phyloP scores from a whole-genome alignment of 2,113 vertebrate genomes.

The Gyps fulvus region DNA sequence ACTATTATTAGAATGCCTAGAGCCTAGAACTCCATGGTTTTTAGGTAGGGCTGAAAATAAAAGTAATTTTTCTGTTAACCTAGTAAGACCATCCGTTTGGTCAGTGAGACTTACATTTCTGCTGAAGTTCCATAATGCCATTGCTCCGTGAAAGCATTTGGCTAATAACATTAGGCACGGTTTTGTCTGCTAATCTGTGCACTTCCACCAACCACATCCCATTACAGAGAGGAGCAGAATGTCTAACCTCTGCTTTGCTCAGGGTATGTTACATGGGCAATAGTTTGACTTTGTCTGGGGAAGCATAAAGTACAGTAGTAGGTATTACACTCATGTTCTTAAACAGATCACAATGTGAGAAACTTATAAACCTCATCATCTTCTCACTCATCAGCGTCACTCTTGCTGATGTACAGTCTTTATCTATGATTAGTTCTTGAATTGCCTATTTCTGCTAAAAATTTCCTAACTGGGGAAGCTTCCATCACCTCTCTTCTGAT shows the following conservation, averaged over 20 bases:
- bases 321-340: background rate
- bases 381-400: background rate
- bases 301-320: background rate
- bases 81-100: background rate
- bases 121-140: background rate
- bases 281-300: background rate
- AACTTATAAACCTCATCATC: background rate
- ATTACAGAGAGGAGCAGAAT: background rate
- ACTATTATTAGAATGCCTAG: background rate
- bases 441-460: background rate
- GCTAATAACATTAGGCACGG: background rate
- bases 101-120: slow-evolving; percentile 2
- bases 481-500: background rate
- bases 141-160: background rate
- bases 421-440: background rate
- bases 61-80: background rate
- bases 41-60: background rate
- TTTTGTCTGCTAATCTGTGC: slow-evolving; percentile 32
- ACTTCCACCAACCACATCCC: background rate
- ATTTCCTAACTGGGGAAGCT: background rate
- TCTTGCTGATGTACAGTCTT: background rate
- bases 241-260: background rate
- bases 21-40: background rate
- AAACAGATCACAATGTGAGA: background rate
- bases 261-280: background rate